These are phyloP conservation scores for Progne subis DNA, from an alignment of 2,113 vertebrate species.

Conservation along the genomic window DNA sequence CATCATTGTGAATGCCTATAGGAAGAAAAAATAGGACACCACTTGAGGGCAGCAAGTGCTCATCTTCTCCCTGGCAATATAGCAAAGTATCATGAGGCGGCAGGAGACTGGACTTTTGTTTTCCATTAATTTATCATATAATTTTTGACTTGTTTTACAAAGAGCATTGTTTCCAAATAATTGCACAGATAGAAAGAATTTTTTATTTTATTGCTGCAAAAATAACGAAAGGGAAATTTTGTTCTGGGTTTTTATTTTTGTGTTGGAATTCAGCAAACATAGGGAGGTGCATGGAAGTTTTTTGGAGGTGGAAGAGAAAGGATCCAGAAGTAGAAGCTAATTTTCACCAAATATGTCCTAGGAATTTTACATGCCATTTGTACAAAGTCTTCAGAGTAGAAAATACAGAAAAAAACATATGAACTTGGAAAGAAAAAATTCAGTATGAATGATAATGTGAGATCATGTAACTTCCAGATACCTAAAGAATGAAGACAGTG, in stretches of 20 bases:
- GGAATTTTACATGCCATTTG: neutral
- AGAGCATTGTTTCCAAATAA: neutral
- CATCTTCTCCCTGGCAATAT: neutral
- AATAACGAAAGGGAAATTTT: neutral
- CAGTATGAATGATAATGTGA: neutral
- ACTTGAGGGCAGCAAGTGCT: constrained; percentile 75
- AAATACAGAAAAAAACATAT: neutral
- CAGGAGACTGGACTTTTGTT: neutral
- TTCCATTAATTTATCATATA: neutral
- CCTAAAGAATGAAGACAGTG: neutral
- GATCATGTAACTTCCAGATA: neutral
- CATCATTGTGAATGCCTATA: neutral
- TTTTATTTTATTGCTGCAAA: neutral
- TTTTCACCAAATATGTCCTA: neutral
- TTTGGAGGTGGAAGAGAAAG: neutral
- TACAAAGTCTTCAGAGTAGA: neutral
- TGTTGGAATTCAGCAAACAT: neutral
- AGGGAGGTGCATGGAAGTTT: neutral
- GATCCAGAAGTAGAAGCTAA: neutral
- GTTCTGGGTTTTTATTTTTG: neutral
- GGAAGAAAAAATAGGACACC: constrained; percentile 7
- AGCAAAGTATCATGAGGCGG: neutral
- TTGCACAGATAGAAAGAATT: neutral
- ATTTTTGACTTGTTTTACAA: neutral
- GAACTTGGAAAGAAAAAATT: neutral